Evolutionary conservation across 2,113 vertebrate genomes (phyloP), one percentile per base, ranked within the genome.

Genomic region (Sus scrofa): DNA sequence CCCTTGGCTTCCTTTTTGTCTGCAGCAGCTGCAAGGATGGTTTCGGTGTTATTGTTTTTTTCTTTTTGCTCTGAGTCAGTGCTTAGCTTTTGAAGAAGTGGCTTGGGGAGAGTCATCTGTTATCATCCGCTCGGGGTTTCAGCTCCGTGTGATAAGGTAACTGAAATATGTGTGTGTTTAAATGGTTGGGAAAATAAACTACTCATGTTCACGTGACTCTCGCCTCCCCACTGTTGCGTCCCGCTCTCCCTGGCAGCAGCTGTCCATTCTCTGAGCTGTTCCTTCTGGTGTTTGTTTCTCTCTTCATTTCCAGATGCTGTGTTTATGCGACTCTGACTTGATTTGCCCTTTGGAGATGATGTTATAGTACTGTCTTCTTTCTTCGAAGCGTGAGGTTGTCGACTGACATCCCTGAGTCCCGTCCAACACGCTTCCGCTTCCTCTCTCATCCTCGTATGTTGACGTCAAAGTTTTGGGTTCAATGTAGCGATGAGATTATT

Each of bases 31-130:
- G 68, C 90, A 77, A 34, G 81, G 89, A 50, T 94, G 44, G 44
- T 4, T 44, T 8, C 8, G 44, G 44, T n/a, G n/a, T n/a, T n/a
- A 32, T 86, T 83, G 94, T 68, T 67, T 86, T 95, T 96, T 30
- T n/a, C n/a, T 85, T 96, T 96, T 93, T 94, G 89, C 83, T 93
- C 82, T 94, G 96, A 96, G 91, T 96, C 91, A 92, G 77, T 20
- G 92, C 91, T 95, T 71, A 85, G 95, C 88, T 96, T 92, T 95
- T 94, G 44, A 39, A 95, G 94, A 84, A 92, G 70, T 75, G 58
- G 63, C 65, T 70, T 82, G n/a, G 30, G 63, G 75, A 81, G 78
- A 96, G 34, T 94, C 91, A 71, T 88, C 71, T 92, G 1, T 88
- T 77, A 83, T 87, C 81, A 73, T 50, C n/a, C 32, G n/a, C 58